Conservation (phyloP, 2,797 vertebrate species). For the Chelon labrosus region DNA sequence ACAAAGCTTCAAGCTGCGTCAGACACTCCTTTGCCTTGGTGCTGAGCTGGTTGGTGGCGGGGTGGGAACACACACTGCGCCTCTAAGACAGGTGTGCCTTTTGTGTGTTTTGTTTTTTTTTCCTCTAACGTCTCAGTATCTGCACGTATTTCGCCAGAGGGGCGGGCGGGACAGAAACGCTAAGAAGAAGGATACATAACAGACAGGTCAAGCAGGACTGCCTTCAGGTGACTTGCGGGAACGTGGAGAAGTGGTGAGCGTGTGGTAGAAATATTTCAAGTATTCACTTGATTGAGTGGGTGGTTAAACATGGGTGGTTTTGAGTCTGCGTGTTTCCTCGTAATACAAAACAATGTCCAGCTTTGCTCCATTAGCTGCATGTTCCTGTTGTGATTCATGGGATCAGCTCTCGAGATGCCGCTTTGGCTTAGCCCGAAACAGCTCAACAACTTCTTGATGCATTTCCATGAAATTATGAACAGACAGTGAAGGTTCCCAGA, state of each 20-base stretch:
- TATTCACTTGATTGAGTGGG: neutral
- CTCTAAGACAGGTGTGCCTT: constrained; percentile 50
- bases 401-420: neutral
- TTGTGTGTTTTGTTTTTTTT: constrained; percentile 17
- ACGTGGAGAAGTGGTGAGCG: neutral
- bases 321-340: no score
- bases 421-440: no score
- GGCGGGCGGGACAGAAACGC: no score
- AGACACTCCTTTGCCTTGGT: constrained; percentile 1
- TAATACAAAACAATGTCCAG: no score
- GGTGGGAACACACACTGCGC: constrained; percentile 38
- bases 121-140: constrained; percentile 16
- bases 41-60: constrained; percentile 7
- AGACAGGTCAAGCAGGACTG: constrained; percentile 12
- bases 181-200: neutral
- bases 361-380: no score
- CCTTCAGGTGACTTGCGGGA: constrained; percentile 6
- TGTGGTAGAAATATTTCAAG: constrained; percentile 1
- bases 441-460: neutral
- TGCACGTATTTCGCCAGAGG: neutral
- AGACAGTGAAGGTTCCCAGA: neutral
- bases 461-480: neutral
- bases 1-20: constrained; percentile 15
- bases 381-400: no score
- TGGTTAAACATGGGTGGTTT: neutral